Evolutionary conservation across 2,888 invertebrate genomes (phyloP).

Genomic region (Epsilonema sp.): DNA sequence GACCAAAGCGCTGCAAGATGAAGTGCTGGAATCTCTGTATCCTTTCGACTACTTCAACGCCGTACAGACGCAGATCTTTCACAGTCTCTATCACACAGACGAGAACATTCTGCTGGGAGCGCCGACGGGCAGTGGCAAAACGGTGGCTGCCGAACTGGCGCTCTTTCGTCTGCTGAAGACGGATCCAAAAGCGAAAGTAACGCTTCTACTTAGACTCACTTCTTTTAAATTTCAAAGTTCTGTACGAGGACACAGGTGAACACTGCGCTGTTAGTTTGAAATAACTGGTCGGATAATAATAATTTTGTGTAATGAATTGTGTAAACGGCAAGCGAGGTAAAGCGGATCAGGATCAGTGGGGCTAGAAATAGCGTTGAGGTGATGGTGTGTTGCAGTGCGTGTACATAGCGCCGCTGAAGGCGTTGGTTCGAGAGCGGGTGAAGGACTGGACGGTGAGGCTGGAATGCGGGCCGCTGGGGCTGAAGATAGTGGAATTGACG

Average conservation of each 20-base stretch:
- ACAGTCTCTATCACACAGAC: slow-evolving; percentile 81
- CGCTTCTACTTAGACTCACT: too few relatives aligned
- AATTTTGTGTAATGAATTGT: too few relatives aligned
- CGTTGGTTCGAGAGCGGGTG: slow-evolving; percentile 82
- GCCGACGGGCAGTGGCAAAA: slow-evolving; percentile 92
- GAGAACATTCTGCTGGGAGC: slow-evolving; percentile 79
- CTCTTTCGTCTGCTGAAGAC: slow-evolving; percentile 48
- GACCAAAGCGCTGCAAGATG: slow-evolving; percentile 55
- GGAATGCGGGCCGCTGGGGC: too few relatives aligned
- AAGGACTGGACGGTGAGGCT: slow-evolving; percentile 75
- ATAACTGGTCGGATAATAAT: too few relatives aligned
- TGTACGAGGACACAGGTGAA: too few relatives aligned
- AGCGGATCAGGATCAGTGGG: too few relatives aligned
- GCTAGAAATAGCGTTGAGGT: too few relatives aligned
- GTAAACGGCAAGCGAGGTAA: too few relatives aligned
- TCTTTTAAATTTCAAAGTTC: too few relatives aligned
- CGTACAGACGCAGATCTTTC: slow-evolving; percentile 93
- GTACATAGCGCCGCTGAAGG: slow-evolving; percentile 94
- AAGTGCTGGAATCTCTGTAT: slow-evolving; percentile 57
- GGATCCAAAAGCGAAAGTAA: slow-evolving; percentile 5
- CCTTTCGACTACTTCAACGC: slow-evolving; percentile 89
- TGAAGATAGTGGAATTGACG: slow-evolving; percentile 90
- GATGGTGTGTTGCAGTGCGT: slow-evolving; percentile 47
- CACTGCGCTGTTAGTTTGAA: too few relatives aligned
- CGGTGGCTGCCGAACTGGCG: slow-evolving; percentile 89